Evolutionary conservation across 2,113 vertebrate genomes (phyloP).

Genomic region (Hippolais icterina): DNA sequence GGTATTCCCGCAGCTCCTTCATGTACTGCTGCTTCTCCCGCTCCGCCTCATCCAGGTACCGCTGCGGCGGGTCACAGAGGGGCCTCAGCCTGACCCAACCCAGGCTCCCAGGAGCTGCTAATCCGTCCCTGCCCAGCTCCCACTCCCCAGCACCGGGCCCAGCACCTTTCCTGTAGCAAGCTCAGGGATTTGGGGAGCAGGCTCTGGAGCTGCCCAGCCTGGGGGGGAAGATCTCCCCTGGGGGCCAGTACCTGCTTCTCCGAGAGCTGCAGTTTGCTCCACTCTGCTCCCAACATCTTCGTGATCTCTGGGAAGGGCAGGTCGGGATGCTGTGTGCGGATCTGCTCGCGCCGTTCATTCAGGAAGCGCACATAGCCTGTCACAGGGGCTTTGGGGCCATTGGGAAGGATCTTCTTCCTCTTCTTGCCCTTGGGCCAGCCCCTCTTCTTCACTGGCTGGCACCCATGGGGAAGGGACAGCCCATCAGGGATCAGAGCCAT

Average conservation of each 20-base stretch:
- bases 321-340: slow-evolving; percentile 89
- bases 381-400: slow-evolving; percentile 94
- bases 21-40: slow-evolving; percentile 95
- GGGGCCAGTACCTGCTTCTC: slow-evolving; percentile 84
- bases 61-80: slow-evolving; percentile 62
- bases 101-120: neutral
- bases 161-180: neutral
- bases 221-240: neutral
- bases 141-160: neutral
- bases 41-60: slow-evolving; percentile 93
- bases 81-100: neutral
- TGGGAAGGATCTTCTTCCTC: slow-evolving; percentile 96
- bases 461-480: neutral
- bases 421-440: slow-evolving; percentile 99
- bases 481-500: neutral
- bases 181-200: neutral
- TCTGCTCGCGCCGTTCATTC: slow-evolving; percentile 91
- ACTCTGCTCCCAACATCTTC: slow-evolving; percentile 93
- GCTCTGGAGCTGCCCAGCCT: neutral
- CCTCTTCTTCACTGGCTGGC: slow-evolving; percentile 91
- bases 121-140: neutral
- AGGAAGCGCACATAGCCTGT: slow-evolving; percentile 94
- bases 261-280: slow-evolving; percentile 88
- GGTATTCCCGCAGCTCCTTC: slow-evolving; percentile 91
- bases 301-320: slow-evolving; percentile 97